Evolutionary conservation across 2,797 vertebrate genomes (phyloP).

Genomic region (Mus caroli): DNA sequence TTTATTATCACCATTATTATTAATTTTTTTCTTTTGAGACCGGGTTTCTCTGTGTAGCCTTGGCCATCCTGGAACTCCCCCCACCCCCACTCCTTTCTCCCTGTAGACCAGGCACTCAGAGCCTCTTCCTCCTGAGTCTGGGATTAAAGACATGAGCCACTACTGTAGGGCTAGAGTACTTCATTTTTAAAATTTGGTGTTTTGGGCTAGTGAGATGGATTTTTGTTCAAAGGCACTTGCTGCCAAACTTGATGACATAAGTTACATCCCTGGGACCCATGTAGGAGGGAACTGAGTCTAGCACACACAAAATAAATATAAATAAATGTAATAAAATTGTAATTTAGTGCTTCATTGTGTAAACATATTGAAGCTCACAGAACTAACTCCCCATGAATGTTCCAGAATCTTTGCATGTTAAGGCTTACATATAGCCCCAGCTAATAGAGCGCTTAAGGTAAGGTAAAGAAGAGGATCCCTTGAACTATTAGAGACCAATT

Average conservation of each 20-base stretch:
- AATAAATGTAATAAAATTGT: background rate
- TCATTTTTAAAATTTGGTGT: background rate
- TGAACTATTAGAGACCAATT: background rate
- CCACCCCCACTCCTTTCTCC: background rate
- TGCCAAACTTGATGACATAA: background rate
- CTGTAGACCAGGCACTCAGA: background rate
- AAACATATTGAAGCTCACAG: background rate
- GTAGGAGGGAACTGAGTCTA: background rate
- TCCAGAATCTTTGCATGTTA: background rate
- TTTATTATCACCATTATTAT: background rate
- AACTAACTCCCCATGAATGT: background rate
- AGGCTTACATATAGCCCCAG: background rate
- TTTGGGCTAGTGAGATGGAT: background rate
- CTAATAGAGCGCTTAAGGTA: background rate
- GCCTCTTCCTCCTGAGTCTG: background rate
- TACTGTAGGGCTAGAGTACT: background rate
- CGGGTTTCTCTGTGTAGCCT: background rate
- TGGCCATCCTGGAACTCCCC: background rate
- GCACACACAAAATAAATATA: background rate
- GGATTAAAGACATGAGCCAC: background rate
- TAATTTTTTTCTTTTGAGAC: background rate
- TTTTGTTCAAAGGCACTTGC: background rate
- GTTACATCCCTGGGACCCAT: background rate
- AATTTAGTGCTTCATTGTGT: background rate
- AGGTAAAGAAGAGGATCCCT: background rate